Base-by-base conservation (phyloP, 2,113 vertebrate genomes). In the Cyprinodon tularosa region DNA sequence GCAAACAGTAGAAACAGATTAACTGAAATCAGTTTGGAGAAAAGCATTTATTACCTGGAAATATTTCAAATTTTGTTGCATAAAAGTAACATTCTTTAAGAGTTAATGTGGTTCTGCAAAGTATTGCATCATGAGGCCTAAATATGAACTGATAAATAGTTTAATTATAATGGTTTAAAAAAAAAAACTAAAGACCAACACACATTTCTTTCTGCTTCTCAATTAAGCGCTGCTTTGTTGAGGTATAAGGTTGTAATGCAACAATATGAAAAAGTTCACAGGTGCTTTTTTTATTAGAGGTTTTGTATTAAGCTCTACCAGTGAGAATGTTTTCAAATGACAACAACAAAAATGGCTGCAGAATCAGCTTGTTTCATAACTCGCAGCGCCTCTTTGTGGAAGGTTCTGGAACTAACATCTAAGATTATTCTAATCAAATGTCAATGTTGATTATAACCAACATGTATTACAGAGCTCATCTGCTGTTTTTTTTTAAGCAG, bases 311-410 rank as follows among this genome's bases (percentile, higher is more conserved):
- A 4, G 72, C 12, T 42, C 4, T 1, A 7, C 45, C 29, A 1
- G 11, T n/a, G 6, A 61, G 78, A 22, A 12, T 59, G n/a, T 45
- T 65, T 66, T 2, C 68, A 71, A 53, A 29, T 72, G 44, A 67
- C 48, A 67, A 68, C 48, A 4, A 68, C 48, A 71, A 77, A 74
- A 42, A 62, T 66, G 59, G 2, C 60, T 83, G 74, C 62, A 74
- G 48, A 12, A 13, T 60, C 22, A 61, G 10, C 57, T 59, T 70
- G 48, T 13, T 4, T 61, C 42, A 57, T 65, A 3, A 63, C 62
- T 68, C 15, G 61, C 75, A 86, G 67, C 65, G 2, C 84, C 86
- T 62, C 85, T 77, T 3, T 45, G 81, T 91, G 90, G 83, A 53
- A 0, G 59, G 75, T 4, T 67, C 0, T 4, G 1, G 57, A 36